Base-by-base conservation (phyloP, 2,797 vertebrate genomes). In the Choloepus didactylus region DNA sequence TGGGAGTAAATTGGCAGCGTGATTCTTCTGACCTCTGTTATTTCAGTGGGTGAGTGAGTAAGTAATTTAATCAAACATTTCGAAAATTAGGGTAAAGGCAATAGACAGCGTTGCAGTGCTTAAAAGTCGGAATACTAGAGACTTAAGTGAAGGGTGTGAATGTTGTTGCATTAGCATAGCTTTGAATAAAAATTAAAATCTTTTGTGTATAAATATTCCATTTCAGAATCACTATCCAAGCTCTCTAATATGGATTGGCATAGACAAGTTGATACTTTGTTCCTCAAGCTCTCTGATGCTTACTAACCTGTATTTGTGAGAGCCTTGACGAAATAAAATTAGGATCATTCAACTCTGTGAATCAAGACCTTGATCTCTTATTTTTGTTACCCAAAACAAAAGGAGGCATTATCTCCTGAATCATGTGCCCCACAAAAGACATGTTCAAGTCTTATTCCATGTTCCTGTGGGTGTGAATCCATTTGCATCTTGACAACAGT, bases 121-220 rank as follows among this genome's bases (percentile, higher is more conserved):
- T 16, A 79, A 67, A 54, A 10, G 35, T 31, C 60, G 41, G 25
- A 77, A 64, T 85, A 19, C 23, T 46, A 3, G 27, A 46, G 51
- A 79, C 31, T 87, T 81, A 92, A 46, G 23, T 35, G 73, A 84
- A 89, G 29, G 27, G 5, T 41, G 59, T 85, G 49, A 79, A 79
- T 70, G 12, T 56, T 90, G 62, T 90, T 94, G 23, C 15, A 64
- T 70, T 79, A 82, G 31, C 46, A 72, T 38, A 81, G 21, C 27
- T 92, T 60, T 89, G 66, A 89, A 76, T 87, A 51, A 87, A 88
- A 93, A 38, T 38, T 83, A 25, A 84, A 93, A 87, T 49, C 8
- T 76, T 96, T 64, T 70, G 41, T 12, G 15, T 41, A 3, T n/a
- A 54, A 92, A 96, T 76, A 46, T 44, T 11, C 12, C 66, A n/a